phyloP scores from a whole-genome alignment of 1,140 invertebrate genomes.

The Cyclina sinensis region DNA sequence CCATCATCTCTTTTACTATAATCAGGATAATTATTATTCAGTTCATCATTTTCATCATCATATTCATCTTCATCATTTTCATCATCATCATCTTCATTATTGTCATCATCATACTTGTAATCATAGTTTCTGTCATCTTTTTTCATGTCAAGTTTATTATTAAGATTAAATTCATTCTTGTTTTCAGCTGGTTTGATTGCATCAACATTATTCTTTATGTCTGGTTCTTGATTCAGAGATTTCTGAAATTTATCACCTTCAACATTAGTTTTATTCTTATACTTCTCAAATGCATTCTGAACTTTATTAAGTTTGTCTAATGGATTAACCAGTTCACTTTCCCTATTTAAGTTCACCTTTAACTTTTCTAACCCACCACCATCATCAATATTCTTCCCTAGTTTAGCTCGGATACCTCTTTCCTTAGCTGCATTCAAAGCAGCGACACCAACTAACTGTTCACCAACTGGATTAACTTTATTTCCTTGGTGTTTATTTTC shows the following conservation, averaged over 20 bases:
- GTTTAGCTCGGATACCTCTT: background rate
- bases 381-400: background rate
- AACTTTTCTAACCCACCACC: constrained; percentile 51
- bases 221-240: background rate
- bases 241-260: background rate
- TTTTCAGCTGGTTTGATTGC: background rate
- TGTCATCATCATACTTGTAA: constrained; percentile 69
- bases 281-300: constrained; percentile 41
- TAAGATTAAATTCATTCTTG: background rate
- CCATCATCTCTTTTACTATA: constrained; percentile 59
- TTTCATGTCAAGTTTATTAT: constrained; percentile 54
- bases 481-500: background rate
- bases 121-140: constrained; percentile 68
- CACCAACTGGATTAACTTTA: background rate
- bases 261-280: background rate
- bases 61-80: constrained; percentile 68
- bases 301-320: constrained; percentile 22
- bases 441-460: background rate
- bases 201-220: background rate
- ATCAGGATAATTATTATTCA: constrained; percentile 64
- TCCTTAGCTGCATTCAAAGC: background rate
- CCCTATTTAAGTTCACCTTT: constrained; percentile 11
- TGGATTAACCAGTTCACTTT: constrained; percentile 4
- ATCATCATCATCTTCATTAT: constrained; percentile 56
- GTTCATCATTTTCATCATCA: constrained; percentile 67